A percentile compares a stretch with the other conserved stretches of the same genome.
Evolutionary conservation across 2,888 invertebrate species (phyloP).

Genomic region (Agrotis exclamationis): DNA sequence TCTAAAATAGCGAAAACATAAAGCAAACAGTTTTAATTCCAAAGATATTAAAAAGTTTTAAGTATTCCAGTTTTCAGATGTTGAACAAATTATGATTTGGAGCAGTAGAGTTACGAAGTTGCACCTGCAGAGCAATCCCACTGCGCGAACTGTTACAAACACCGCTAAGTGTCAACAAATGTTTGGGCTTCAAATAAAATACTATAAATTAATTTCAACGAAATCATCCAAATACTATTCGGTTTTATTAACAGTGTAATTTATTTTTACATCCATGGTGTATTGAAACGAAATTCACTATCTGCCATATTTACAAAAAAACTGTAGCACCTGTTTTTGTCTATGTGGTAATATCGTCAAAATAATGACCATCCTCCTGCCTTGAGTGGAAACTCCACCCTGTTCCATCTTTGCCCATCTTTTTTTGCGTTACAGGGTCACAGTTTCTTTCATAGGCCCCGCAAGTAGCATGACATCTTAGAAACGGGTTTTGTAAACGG

Average conservation of each 20-base stretch:
- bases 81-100: conserved; percentile 57
- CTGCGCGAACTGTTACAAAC: conserved; percentile 38
- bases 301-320: not conserved
- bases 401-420: too few relatives aligned
- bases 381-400: too few relatives aligned
- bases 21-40: conserved; percentile 41
- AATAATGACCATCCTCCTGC: too few relatives aligned
- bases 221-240: not conserved
- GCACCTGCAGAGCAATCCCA: conserved; percentile 44
- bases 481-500: too few relatives aligned
- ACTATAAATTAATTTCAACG: conserved; percentile 23
- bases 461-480: too few relatives aligned
- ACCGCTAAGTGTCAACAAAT: conserved; percentile 57
- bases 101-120: conserved; percentile 51
- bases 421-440: too few relatives aligned
- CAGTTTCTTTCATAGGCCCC: too few relatives aligned
- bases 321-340: not conserved
- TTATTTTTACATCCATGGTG: not conserved
- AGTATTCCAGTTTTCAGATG: conserved; percentile 56
- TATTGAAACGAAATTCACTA: not conserved
- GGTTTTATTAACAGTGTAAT: not conserved
- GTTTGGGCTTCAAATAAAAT: conserved; percentile 44
- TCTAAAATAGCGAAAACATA: conserved; percentile 37
- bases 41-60: conserved; percentile 56
- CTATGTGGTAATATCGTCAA: too few relatives aligned